Percentiles rank a stretch among this genome's conserved stretches.
Conservation (phyloP, 2,888 invertebrate species). For the Apocheima hispidaria region DNA sequence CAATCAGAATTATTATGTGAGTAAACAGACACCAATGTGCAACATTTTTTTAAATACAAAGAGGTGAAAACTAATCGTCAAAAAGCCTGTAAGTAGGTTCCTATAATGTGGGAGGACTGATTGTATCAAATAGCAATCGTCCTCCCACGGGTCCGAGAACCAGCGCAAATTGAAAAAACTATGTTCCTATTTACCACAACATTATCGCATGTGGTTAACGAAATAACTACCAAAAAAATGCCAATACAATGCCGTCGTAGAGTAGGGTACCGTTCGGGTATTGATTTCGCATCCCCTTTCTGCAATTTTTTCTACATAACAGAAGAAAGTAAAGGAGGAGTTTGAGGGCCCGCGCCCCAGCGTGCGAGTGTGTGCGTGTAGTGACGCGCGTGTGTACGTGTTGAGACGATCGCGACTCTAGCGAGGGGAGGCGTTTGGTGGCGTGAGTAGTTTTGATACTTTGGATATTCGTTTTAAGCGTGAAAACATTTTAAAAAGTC, state of each 20-base stretch:
- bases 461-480: conserved; percentile 19
- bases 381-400: conserved; percentile 61
- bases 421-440: conserved; percentile 66
- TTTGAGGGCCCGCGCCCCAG: conserved; percentile 78
- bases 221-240: conserved; percentile 46
- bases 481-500: no score
- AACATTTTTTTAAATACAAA: no score
- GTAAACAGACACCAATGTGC: no score
- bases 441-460: conserved; percentile 58
- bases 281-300: conserved; percentile 83
- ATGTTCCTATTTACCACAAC: background rate
- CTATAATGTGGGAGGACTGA: no score
- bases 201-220: conserved; percentile 13
- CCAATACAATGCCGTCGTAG: conserved; percentile 45
- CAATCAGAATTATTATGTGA: no score
- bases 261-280: conserved; percentile 70
- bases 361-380: conserved; percentile 49
- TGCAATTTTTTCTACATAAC: conserved; percentile 85
- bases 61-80: no score
- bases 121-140: no score
- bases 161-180: background rate
- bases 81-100: no score
- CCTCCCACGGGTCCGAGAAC: no score
- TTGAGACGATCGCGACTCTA: conserved; percentile 81
- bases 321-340: conserved; percentile 85